Conservation (phyloP, 1,140 invertebrate genomes). For the Lepidotrigona ventralis region DNA sequence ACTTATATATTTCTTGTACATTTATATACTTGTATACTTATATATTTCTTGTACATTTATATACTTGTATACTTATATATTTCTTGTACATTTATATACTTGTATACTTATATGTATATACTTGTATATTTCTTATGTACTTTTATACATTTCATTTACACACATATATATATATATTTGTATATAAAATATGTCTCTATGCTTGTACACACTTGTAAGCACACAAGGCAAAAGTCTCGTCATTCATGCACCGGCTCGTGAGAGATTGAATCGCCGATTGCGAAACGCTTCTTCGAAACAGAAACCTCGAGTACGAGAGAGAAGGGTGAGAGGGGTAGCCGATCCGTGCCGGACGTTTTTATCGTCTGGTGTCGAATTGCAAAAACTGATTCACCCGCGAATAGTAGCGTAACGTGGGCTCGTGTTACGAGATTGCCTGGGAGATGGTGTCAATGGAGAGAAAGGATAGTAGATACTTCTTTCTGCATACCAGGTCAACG, state of each 20-base stretch:
- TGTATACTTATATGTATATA: too few species aligned
- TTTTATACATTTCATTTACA: too few species aligned
- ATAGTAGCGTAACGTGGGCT: constrained; percentile 28
- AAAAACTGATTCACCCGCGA: constrained; percentile 48
- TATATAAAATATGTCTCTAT: too few species aligned
- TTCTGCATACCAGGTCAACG: neutral
- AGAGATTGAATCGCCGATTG: constrained; percentile 6
- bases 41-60: too few species aligned
- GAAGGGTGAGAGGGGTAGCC: neutral
- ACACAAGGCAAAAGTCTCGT: neutral
- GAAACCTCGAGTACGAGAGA: constrained; percentile 28
- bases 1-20: too few species aligned
- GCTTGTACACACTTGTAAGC: neutral
- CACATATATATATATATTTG: too few species aligned
- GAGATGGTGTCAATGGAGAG: neutral
- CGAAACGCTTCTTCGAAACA: constrained; percentile 55
- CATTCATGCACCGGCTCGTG: constrained; percentile 21
- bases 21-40: too few species aligned
- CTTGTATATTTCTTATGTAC: too few species aligned
- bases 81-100: too few species aligned
- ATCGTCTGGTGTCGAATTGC: constrained; percentile 54
- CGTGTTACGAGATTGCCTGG: constrained; percentile 15
- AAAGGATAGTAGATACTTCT: neutral
- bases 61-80: too few species aligned
- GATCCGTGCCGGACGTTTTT: constrained; percentile 23